Conservation (phyloP, 37 sponge, comb jelly and placozoan species). For the Aphrocallistes beatrix region DNA sequence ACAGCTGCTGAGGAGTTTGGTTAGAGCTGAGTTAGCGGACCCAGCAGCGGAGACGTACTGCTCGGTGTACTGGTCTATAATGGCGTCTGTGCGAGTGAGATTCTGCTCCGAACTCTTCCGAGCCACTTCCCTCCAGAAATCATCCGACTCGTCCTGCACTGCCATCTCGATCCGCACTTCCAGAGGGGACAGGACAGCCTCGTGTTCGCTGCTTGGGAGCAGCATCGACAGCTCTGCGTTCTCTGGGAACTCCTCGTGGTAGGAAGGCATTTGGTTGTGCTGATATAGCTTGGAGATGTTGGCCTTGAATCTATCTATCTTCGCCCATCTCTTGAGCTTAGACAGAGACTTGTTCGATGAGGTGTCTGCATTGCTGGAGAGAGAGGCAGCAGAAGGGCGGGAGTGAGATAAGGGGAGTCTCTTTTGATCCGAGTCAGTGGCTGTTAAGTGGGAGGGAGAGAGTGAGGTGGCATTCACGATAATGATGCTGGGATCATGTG, state of each 20-base stretch:
- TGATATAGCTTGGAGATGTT: background rate
- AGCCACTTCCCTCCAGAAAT: constrained; percentile 14
- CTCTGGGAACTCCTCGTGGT: background rate
- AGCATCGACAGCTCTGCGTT: background rate
- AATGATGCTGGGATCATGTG: no score
- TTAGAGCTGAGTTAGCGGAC: background rate
- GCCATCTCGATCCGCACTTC: constrained; percentile 18
- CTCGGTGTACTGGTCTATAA: constrained; percentile 41
- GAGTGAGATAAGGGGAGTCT: no score
- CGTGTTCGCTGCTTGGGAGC: background rate
- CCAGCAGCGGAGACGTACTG: background rate
- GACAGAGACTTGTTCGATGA: no score
- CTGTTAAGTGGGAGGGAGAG: no score
- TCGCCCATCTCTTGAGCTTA: background rate
- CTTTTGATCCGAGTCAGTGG: no score
- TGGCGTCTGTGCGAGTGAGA: constrained; percentile 29
- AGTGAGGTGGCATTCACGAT: no score
- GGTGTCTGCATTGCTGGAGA: no score
- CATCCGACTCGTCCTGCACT: constrained; percentile 18
- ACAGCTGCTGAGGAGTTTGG: background rate
- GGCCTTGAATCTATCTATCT: background rate
- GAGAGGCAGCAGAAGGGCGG: no score
- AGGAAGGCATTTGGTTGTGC: background rate
- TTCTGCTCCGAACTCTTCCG: constrained; percentile 23
- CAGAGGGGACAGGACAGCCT: background rate